A percentile compares a stretch with the other conserved stretches of the same genome.
phyloP scores from a whole-genome alignment of 2,113 vertebrate species.

The Podocnemis expansa region DNA sequence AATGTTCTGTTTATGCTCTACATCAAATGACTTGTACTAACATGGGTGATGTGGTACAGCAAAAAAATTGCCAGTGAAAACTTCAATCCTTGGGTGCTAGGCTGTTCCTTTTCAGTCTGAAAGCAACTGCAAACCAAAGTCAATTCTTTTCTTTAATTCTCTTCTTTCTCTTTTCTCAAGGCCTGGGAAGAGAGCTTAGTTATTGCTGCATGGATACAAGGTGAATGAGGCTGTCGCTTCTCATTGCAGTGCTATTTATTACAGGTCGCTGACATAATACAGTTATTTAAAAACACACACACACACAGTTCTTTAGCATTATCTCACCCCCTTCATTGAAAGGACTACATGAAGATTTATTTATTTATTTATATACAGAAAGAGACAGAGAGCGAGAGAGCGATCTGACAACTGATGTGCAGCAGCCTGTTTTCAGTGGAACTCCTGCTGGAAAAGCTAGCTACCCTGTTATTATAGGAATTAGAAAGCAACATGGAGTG shows the following conservation, averaged over 20 bases:
- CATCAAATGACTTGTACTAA: neutral
- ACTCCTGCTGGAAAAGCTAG: constrained; percentile 62
- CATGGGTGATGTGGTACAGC: neutral
- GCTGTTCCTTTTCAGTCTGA: neutral
- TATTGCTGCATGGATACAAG: constrained; percentile 89
- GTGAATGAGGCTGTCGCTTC: constrained; percentile 84
- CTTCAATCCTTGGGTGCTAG: neutral
- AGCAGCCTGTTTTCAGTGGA: constrained; percentile 62
- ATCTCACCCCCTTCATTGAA: constrained; percentile 33
- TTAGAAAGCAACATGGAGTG: constrained; percentile 25
- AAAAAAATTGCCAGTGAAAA: constrained; percentile 15
- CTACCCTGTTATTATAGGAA: constrained; percentile 55
- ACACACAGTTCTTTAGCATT: constrained; percentile 46
- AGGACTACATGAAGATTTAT: constrained; percentile 23
- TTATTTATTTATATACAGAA: constrained; percentile 65
- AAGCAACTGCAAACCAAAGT: constrained; percentile 78
- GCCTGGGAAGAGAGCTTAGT: constrained; percentile 75
- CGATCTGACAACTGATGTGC: constrained; percentile 50
- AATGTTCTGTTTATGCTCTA: neutral
- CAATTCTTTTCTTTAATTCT: constrained; percentile 73
- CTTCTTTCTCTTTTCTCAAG: constrained; percentile 63
- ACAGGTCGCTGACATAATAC: constrained; percentile 85
- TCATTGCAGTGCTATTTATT: constrained; percentile 87
- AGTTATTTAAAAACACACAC: constrained; percentile 71
- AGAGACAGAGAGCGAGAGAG: neutral